Evolutionary conservation across 2,797 vertebrate species (phyloP), one percentile per base, ranked within the genome.

Genomic region (Sebastiscus albofasciatus): DNA sequence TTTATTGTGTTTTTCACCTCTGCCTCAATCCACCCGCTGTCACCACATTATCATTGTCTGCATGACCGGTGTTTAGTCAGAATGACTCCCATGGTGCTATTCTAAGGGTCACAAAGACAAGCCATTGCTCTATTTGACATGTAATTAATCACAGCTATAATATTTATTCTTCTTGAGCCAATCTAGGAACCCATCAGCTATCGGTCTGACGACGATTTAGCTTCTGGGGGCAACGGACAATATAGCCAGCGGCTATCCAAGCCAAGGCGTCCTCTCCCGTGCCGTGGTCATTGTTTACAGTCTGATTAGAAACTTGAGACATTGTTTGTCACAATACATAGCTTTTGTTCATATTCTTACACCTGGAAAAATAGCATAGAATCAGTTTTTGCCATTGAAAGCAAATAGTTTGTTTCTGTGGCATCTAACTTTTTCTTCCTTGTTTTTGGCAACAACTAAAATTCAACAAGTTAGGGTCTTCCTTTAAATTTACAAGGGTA

Each of bases 401-500:
- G 14, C 4, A 31, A 46, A 39, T n/a, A 24, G 1, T 52, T 49
- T 56, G 33, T 65, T 29, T 69, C 6, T 42, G n/a, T 8, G 1
- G 14, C 33, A 20, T 70, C 3, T 5, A 58, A 72, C 62, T 77
- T 83, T 67, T 64, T 31, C 18, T 14, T 34, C 13, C 39, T 8
- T 46, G 14, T 67, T 64, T 60, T 20, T 24, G 8, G 9, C 55
- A 55, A 78, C 73, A 39, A 42, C 55, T 56, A 59, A 70, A 81
- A 67, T 55, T 65, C 36, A 77, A 11, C n/a, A 55, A 72, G 29
- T 72, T 65, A 87, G 33, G 58, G 67, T 82, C 27, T 60, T 65
- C 36, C 34, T 82, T 83, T 74, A 72, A 16, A 46, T 24, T 78
- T 22, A 82, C 64, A 85, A 83, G 42, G 68, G 31, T 67, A 36